These are phyloP conservation scores for Hippocampus zosterae DNA, from an alignment of 2,113 vertebrate species.

Conservation along the genomic window DNA sequence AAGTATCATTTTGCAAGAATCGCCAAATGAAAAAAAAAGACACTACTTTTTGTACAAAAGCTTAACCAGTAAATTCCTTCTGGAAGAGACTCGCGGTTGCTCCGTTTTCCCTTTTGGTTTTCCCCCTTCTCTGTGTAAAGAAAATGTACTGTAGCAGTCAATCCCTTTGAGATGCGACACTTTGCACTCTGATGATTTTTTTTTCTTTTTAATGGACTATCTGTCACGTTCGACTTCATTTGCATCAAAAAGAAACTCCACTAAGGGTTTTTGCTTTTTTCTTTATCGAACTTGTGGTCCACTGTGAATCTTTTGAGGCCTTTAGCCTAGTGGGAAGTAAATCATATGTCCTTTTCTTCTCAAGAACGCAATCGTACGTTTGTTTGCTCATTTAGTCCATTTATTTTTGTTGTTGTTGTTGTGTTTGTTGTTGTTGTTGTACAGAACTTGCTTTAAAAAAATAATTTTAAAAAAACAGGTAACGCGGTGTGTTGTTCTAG, in stretches of 20 bases:
- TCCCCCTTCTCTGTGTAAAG: not conserved
- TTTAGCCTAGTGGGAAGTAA: not conserved
- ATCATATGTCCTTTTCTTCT: not conserved
- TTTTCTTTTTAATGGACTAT: slow-evolving; percentile 15
- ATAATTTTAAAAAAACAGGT: not conserved
- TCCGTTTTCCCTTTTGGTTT: not conserved
- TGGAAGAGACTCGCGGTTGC: not conserved
- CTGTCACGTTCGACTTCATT: not conserved
- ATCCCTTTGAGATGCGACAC: slow-evolving; percentile 55
- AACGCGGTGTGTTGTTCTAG: not conserved
- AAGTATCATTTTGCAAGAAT: not conserved
- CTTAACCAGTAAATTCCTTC: not conserved
- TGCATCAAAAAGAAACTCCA: not conserved
- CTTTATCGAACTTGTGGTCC: not conserved
- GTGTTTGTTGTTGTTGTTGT: not conserved
- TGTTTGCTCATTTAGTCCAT: not conserved
- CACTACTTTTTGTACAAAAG: not conserved
- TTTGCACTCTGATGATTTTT: slow-evolving; percentile 55
- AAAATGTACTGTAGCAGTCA: slow-evolving; percentile 61
- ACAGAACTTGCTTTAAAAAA: not conserved
- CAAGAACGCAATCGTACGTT: not conserved
- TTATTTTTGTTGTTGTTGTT: not conserved
- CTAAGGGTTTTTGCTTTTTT: not conserved
- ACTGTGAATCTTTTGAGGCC: slow-evolving; percentile 2
- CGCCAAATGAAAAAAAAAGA: not conserved